phyloP scores from a whole-genome alignment of 2,113 vertebrate genomes.

The Cavia porcellus region DNA sequence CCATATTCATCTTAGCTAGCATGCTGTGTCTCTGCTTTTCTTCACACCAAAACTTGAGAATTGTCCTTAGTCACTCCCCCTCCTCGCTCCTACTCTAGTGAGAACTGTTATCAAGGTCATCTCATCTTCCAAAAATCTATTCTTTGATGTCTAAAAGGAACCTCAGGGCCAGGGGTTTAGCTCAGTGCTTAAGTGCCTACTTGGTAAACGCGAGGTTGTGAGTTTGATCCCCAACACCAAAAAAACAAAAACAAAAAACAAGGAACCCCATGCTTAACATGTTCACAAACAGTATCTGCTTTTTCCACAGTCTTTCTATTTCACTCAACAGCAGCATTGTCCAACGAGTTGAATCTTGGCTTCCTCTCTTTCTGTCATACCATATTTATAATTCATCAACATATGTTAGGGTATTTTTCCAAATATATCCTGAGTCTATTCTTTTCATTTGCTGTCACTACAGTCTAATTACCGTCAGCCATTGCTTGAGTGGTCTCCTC shows the following conservation, averaged over 20 bases:
- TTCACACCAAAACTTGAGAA: neutral
- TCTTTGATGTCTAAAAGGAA: conserved; percentile 16
- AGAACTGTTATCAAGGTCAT: neutral
- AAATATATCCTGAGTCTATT: neutral
- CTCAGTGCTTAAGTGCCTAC: no score
- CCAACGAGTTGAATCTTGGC: neutral
- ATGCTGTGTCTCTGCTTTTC: neutral
- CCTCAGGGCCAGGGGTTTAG: neutral
- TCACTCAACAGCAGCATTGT: neutral
- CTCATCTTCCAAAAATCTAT: conserved; percentile 3
- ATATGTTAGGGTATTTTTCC: neutral
- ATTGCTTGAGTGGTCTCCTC: neutral
- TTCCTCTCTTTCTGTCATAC: neutral
- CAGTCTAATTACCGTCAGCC: neutral
- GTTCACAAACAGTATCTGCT: neutral
- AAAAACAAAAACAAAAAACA: no score
- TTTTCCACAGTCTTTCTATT: neutral
- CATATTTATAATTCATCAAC: neutral
- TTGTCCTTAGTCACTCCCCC: neutral
- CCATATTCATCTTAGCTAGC: neutral
- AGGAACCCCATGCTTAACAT: neutral
- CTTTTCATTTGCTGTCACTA: neutral
- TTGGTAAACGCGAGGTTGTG: no score
- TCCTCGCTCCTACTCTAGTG: neutral
- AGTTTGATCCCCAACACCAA: no score